Base-by-base conservation (phyloP, 2,888 invertebrate species). In the Oscheius sp. region DNA sequence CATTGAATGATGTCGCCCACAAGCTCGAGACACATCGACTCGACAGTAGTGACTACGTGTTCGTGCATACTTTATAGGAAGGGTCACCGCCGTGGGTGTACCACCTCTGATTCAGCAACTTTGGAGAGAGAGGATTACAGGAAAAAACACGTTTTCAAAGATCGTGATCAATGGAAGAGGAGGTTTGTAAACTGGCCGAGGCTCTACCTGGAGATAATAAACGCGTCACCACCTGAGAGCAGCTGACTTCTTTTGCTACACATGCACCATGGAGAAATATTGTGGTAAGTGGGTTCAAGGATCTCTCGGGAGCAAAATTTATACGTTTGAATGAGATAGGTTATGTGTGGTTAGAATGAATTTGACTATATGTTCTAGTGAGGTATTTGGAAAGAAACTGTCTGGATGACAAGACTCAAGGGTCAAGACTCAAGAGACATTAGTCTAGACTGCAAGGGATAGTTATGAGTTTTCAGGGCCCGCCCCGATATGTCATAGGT, bases 21-120 rank as follows among this genome's bases (percentile, higher is more conserved):
- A 29, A 63, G 63, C 11, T 63, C 63, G 48, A 63, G 48, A 48
- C 63, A 63, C 63, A 63, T 63, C 3, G 11, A 29, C 29, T 63
- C 60, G 11, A 60, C 29, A 33, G 58, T n/a, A 33, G 2, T 11
- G 58, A 32, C 11, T 11, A n/a, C 3, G 5, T 13, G 13, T n/a
- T 63, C 48, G 29, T 10, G 47, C 48, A 63, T 47, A 47, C 48
- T 63, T 63, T 63, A 63, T 63, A 63, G 63, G 47, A 10, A 13
- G 53, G 53, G 53, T 21, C 53, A 53, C 13, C 9, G 37, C 62
- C 48, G 63, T 63, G 63, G 63, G 63, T 63, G 63, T 42, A 42
- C 35, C 60, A 33, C 9, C 37, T 33, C 60, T 60, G 60, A 60
- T 29, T 63, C 48, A 63, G 42, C 42, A 42, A 42, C 42, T 42